Conservation (phyloP, 2,113 vertebrate species). For the Rhinolophus sinicus region DNA sequence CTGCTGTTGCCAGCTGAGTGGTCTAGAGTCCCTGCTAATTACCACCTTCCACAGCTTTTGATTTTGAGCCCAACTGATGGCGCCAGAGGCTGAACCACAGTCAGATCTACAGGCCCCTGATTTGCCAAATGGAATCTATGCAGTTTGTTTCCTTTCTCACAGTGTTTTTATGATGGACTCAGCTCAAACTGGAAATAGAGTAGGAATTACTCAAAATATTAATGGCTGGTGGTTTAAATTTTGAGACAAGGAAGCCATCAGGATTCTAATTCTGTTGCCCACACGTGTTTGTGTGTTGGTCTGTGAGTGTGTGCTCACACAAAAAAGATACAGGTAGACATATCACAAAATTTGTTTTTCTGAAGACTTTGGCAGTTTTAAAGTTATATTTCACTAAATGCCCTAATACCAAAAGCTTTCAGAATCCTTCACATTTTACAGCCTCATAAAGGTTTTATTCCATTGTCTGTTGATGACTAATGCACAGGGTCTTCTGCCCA, state of each 20-base stretch:
- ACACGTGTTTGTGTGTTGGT: not conserved
- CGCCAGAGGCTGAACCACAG: conserved; percentile 86
- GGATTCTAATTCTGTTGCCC: fast-evolving
- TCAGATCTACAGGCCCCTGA: conserved; percentile 76
- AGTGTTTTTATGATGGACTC: conserved; percentile 60
- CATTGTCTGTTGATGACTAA: conserved; percentile 71
- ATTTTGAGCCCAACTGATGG: conserved; percentile 85
- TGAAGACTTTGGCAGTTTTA: conserved; percentile 56
- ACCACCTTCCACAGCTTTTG: conserved; percentile 84
- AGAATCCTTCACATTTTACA: conserved; percentile 73
- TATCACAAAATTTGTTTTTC: not conserved
- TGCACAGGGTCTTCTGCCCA: conserved; percentile 59
- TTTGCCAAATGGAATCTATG: conserved; percentile 78
- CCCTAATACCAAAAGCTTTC: conserved; percentile 72
- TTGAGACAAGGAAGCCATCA: not conserved
- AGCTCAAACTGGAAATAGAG: conserved; percentile 45
- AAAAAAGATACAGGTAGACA: not conserved
- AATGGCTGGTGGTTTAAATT: conserved; percentile 18
- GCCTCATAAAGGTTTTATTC: conserved; percentile 44
- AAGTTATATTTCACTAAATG: conserved; percentile 74
- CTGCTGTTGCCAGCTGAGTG: conserved; percentile 71
- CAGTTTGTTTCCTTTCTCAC: conserved; percentile 73
- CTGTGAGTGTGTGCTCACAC: not conserved
- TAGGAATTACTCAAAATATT: conserved; percentile 67
- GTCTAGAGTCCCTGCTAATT: conserved; percentile 82